Conservation (phyloP, 1,140 invertebrate genomes). For the Drosophila athabasca region DNA sequence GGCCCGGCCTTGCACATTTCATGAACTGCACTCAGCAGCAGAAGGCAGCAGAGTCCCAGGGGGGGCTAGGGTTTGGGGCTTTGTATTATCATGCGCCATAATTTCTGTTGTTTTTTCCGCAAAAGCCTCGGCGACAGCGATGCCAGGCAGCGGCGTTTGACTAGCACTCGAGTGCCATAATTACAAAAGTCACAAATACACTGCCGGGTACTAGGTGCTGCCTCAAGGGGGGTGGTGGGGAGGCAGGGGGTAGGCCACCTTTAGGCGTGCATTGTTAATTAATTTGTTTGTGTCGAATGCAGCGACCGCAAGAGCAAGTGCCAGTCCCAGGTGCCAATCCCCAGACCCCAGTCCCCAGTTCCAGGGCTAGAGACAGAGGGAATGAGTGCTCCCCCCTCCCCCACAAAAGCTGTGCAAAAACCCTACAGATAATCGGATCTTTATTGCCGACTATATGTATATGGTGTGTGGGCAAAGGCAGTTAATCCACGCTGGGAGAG, state of each 20-base stretch:
- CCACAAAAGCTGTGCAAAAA: constrained; percentile 47
- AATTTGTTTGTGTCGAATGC: constrained; percentile 69
- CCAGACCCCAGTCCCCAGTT: not conserved
- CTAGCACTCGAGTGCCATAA: constrained; percentile 76
- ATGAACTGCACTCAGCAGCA: constrained; percentile 39
- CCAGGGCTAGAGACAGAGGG: constrained; percentile 5
- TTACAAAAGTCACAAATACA: constrained; percentile 58
- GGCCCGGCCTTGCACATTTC: constrained; percentile 59
- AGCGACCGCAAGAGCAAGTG: constrained; percentile 37
- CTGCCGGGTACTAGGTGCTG: constrained; percentile 21
- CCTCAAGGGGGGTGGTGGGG: not conserved
- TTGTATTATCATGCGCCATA: constrained; percentile 62
- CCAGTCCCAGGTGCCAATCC: constrained; percentile 4
- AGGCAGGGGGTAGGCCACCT: constrained; percentile 2
- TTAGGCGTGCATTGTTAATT: constrained; percentile 73
- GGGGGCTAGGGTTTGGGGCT: constrained; percentile 1
- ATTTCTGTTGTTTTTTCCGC: constrained; percentile 62
- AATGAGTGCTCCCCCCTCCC: no score
- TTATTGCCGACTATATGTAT: constrained; percentile 17
- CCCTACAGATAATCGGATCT: constrained; percentile 44
- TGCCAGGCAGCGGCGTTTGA: constrained; percentile 19
- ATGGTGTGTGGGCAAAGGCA: constrained; percentile 13
- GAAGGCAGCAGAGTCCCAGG: not conserved
- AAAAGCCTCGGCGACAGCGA: constrained; percentile 30
- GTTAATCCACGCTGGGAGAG: not conserved